Base-by-base conservation (phyloP, 1,140 invertebrate genomes). In the Leptinotarsa lineolata region DNA sequence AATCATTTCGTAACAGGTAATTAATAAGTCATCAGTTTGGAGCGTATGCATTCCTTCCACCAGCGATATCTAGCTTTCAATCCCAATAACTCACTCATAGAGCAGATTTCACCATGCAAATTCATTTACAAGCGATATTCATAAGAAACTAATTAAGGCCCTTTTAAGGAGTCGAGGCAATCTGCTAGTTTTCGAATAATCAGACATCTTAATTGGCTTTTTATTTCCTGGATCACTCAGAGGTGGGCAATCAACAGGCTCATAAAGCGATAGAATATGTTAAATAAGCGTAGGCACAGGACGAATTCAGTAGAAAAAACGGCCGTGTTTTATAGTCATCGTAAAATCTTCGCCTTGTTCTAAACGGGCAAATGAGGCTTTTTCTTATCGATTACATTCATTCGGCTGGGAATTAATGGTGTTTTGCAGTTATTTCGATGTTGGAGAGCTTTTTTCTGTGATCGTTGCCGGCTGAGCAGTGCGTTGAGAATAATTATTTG, bases 311-410 rank as follows among this genome's bases (percentile, higher is more conserved):
- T 54, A 18, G 48, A n/a, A 54, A 39, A 54, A 54, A 54, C n/a
- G 48, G 4, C n/a, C n/a, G 48, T 54, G 48, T 54, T 54, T 54
- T 54, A 54, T 54, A 54, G 48, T 54, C 48, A 54, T 54, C 48
- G 48, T 54, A 54, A 54, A 54, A 54, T 54, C 48, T 54, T 54
- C 48, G 48, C 48, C 48, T 15, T 54, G 48, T 54, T 54, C 48
- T 54, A 54, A 18, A 54, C 48, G 48, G 13, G 48, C n/a, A 18
- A 54, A 54, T 54, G 48, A n/a, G 48, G 15, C 48, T 15, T 18
- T 54, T 54, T 54, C 48, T 54, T 54, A 54, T 54, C 48, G 48
- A 16, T 54, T 54, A 54, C 48, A 54, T 54, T 54, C n/a, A 54
- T 15, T 18, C 48, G 4, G 2, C n/a, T 15, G 48, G n/a, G 48